Conservation (phyloP, 2,113 vertebrate species). For the Pandion haliaetus region DNA sequence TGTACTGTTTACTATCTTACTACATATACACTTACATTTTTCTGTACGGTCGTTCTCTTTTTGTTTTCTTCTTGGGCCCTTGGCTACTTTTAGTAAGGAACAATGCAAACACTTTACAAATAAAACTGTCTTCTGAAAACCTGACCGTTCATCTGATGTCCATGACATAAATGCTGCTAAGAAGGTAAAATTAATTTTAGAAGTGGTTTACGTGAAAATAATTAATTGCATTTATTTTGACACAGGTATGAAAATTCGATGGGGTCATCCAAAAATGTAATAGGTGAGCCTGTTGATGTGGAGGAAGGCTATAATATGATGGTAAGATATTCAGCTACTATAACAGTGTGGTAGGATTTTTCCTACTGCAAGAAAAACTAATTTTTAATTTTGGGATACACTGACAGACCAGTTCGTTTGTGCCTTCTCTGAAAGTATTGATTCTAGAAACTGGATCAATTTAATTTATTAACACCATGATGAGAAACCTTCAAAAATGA, state of each 20-base stretch:
- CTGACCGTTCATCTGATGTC: not conserved
- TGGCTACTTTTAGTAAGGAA: not conserved
- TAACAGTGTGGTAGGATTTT: not conserved
- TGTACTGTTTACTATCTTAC: not conserved
- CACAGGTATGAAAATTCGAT: slow-evolving; percentile 69
- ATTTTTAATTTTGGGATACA: not conserved
- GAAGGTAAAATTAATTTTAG: not conserved
- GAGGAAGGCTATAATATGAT: slow-evolving; percentile 65
- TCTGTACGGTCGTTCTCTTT: not conserved
- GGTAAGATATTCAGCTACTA: slow-evolving; percentile 54
- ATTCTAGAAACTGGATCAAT: not conserved
- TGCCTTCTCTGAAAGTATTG: not conserved
- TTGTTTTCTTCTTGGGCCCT: not conserved
- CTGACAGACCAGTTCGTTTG: not conserved
- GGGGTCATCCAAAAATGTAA: slow-evolving; percentile 61
- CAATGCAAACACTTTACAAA: not conserved
- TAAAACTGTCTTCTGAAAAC: not conserved
- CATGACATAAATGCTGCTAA: not conserved
- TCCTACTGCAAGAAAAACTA: not conserved
- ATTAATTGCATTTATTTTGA: slow-evolving; percentile 30
- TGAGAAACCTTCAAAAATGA: not conserved
- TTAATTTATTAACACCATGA: not conserved
- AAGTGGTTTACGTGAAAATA: not conserved
- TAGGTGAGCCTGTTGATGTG: slow-evolving; percentile 53
- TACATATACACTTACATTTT: not conserved